These are phyloP conservation scores for Leptosomus discolor DNA, from an alignment of 2,113 vertebrate genomes.

Conservation along the genomic window DNA sequence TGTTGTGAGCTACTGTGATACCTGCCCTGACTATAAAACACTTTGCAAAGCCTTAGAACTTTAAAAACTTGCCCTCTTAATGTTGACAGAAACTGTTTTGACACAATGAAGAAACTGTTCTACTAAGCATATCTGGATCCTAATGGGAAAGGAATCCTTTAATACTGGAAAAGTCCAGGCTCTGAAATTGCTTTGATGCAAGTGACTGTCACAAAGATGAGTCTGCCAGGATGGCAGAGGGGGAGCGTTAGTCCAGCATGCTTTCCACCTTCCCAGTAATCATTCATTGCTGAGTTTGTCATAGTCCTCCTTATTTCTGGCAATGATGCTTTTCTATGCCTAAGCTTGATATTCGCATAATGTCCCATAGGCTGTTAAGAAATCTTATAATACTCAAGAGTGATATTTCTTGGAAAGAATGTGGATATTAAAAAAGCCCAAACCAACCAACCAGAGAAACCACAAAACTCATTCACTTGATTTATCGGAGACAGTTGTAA, in stretches of 20 bases:
- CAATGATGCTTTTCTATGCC: neutral
- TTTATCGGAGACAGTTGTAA: neutral
- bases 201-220: neutral
- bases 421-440: neutral
- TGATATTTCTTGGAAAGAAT: neutral
- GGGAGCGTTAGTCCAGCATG: neutral
- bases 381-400: neutral
- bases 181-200: neutral
- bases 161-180: neutral
- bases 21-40: slow-evolving; percentile 23
- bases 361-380: neutral
- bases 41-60: neutral
- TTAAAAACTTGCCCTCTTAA: neutral
- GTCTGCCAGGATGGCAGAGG: neutral
- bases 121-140: neutral
- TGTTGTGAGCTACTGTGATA: neutral
- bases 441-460: neutral
- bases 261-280: neutral
- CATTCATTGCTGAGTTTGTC: neutral
- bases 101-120: neutral
- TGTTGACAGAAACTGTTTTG: neutral
- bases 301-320: neutral
- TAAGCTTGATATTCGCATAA: neutral
- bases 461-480: neutral
- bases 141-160: neutral